Base-by-base conservation (phyloP, 2,888 invertebrate genomes). In the Tachina lurida region DNA sequence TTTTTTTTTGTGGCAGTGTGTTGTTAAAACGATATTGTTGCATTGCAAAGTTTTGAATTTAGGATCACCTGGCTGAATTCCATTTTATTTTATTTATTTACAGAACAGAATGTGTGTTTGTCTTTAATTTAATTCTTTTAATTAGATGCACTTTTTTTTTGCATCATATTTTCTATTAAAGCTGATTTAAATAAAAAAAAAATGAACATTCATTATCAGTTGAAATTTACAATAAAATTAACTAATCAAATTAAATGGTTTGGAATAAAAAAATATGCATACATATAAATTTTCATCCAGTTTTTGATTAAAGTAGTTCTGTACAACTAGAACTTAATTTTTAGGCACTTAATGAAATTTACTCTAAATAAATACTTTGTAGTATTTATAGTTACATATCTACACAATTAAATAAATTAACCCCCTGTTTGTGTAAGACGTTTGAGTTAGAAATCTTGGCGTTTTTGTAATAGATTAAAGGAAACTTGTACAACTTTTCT, bases 31-130 rank as follows among this genome's bases (percentile, higher is more conserved):
- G 68, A 70, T 76, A 73, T 43, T 65, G 41, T 80, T 54, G 60
- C 52, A n/a, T 73, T 54, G 60, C 52, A 74, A 49, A 68, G 58
- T 22, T 58, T 80, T 58, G 2, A 17, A 39, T 71, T 43, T 56
- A 62, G 73, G 73, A 84, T 84, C 77, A 84, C 83, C 83, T 84
- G 83, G 83, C 56, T 73, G 54, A 75, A 76, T 75, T 76, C 41
- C 41, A 56, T 71, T 63, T 45, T n/a, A 43, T 74, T 62, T 45
- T 45, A 62, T 71, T 54, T 62, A 62, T 74, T 10, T 41, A 5
- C 1, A 31, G 10, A 10, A 31, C 8, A 71, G 31, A 19, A 9
- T 45, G 60, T 58, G 65, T 49, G 39, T 60, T 4, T 65, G 12
- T 54, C 41, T 43, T 49, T 73, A 52, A 65, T 7, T 17, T 5